Base-by-base conservation (phyloP, 1,140 invertebrate genomes). In the Bombyx mandarina region DNA sequence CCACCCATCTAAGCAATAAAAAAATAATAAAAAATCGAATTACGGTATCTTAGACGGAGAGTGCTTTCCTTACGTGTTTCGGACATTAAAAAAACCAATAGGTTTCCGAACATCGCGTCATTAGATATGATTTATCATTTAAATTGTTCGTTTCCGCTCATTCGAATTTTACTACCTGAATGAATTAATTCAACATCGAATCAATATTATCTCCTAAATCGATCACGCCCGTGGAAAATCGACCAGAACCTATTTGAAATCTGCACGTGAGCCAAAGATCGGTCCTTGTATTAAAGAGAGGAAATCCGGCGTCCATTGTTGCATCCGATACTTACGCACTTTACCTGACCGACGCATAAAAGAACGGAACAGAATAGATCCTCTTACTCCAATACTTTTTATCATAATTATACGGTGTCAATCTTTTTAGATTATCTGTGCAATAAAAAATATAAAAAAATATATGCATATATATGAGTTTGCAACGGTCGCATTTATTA, bases 301-400 rank as follows among this genome's bases (percentile, higher is more conserved):
- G 84, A 87, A 84, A 87, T 87, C 84, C 84, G 84, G 84, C 67
- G 62, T 55, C 59, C 63, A 81, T 85, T 87, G 76, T 83, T 75
- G 71, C 73, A 75, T 75, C 62, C 76, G 66, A 77, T 75, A 76
- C 77, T 82, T 69, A 73, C 65, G 74, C 71, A 82, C 72, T 76
- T 76, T 86, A 86, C 84, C 84, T 87, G 84, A 82, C 84, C 82
- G 69, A 66, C 60, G 66, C 66, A 79, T 78, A 82, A 84, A 80
- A 68, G 71, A 61, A 50, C 72, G 52, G 52, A 56, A 57, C 48
- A 73, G 65, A 75, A 75, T 69, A 68, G 71, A 59, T 57, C 61
- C 55, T 66, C 69, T 64, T 71, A 67, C 61, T 54, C 64, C 64
- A 63, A 54, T 18, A 57, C 10, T 65, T 75, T 84, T 84, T 85